Conservation (phyloP, 1,140 invertebrate genomes). For the Diabrotica undecimpunctata region DNA sequence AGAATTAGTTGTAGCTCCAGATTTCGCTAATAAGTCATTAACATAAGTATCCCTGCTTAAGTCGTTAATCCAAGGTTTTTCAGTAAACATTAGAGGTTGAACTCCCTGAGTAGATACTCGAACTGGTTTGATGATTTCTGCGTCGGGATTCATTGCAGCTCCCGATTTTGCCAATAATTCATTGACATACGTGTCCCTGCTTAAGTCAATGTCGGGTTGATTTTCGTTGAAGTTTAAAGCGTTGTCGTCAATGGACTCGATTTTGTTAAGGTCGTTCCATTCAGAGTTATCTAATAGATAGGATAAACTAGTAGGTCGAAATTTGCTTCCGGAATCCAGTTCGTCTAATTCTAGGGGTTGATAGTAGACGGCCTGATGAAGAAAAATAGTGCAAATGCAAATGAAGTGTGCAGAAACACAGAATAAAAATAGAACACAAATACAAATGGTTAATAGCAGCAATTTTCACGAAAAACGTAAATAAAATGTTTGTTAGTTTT, state of each 20-base stretch:
- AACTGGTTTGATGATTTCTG: conserved; percentile 18
- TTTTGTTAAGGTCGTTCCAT: conserved; percentile 24
- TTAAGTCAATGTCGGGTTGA: conserved; percentile 20
- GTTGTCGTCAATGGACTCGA: conserved; percentile 31
- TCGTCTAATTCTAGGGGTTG: conserved; percentile 36
- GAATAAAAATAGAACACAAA: conserved; percentile 21
- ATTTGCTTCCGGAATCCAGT: conserved; percentile 8
- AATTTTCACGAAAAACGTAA: too few relatives aligned
- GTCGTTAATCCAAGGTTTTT: conserved; percentile 19
- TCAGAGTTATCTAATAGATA: conserved; percentile 12
- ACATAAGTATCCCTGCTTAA: conserved; percentile 35
- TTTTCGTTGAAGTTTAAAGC: conserved; percentile 12
- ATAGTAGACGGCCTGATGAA: conserved; percentile 19
- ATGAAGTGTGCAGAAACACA: conserved; percentile 30
- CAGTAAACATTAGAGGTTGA: not conserved
- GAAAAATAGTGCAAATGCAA: conserved; percentile 28
- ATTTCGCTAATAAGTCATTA: conserved; percentile 31
- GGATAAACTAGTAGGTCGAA: not conserved
- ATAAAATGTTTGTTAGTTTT: too few relatives aligned
- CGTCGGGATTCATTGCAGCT: conserved; percentile 32
- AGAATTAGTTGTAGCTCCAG: conserved; percentile 28
- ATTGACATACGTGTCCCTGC: conserved; percentile 35
- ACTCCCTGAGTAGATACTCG: too few relatives aligned
- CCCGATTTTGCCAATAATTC: conserved; percentile 29
- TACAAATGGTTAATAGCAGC: conserved; percentile 9